phyloP scores from a whole-genome alignment of 2,113 vertebrate species.

The Butorides virescens region DNA sequence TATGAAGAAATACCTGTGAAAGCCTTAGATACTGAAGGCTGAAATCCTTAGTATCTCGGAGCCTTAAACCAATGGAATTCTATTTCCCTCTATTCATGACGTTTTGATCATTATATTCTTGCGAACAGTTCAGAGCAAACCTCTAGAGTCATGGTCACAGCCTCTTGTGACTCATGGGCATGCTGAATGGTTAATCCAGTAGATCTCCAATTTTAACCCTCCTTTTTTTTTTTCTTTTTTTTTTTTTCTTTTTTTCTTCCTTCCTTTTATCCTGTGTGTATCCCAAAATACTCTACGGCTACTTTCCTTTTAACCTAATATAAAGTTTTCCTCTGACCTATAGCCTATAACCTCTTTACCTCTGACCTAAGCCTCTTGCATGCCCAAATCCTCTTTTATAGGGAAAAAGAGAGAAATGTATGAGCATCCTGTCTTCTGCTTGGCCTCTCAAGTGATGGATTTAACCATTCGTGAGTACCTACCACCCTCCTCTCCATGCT shows the following conservation, averaged over 20 bases:
- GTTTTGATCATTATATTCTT: constrained; percentile 82
- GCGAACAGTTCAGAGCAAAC: constrained; percentile 76
- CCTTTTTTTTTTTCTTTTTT: constrained; percentile 62
- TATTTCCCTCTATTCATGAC: constrained; percentile 85
- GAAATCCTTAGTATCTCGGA: constrained; percentile 89
- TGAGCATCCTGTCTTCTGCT: constrained; percentile 99
- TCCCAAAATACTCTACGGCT: constrained; percentile 80
- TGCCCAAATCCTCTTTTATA: constrained; percentile 99
- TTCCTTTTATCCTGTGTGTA: constrained; percentile 75
- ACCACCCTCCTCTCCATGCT: constrained; percentile 87
- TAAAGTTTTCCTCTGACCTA: constrained; percentile 88
- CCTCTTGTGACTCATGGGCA: constrained; percentile 83
- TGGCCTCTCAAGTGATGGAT: constrained; percentile 99
- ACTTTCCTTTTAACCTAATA: constrained; percentile 84
- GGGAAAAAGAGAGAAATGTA: constrained; percentile 99
- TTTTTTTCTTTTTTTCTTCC: constrained; percentile 48
- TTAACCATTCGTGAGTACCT: constrained; percentile 99
- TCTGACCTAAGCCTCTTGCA: constrained; percentile 98
- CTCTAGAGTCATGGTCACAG: constrained; percentile 80
- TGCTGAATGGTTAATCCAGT: constrained; percentile 92
- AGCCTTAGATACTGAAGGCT: constrained; percentile 89
- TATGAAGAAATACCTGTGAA: constrained; percentile 88
- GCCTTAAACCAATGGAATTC: constrained; percentile 79
- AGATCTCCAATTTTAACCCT: constrained; percentile 73
- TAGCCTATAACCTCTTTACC: constrained; percentile 87